Conservation (phyloP, 35 echinoderm and acorn worm species). For the Ophioderma brevispina region DNA sequence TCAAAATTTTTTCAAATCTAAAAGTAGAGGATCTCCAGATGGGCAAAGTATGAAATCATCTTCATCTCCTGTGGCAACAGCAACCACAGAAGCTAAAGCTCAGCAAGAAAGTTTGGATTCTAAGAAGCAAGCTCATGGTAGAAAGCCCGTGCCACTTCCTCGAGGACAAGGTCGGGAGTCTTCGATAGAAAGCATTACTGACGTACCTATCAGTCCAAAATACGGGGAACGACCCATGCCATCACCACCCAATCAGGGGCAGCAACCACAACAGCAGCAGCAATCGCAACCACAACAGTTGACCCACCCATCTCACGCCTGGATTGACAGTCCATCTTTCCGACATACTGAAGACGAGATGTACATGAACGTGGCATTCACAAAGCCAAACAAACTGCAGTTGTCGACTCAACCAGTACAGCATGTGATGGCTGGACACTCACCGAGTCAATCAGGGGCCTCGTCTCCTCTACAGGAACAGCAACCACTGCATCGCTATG, state of each 20-base stretch:
- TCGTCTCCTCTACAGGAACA: neutral
- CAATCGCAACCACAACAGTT: neutral
- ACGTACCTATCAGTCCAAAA: constrained; percentile 17
- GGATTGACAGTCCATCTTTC: neutral
- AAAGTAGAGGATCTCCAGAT: constrained; percentile 44
- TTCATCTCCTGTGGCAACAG: neutral
- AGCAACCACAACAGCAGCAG: neutral
- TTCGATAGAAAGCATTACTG: constrained; percentile 30
- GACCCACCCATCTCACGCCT: neutral
- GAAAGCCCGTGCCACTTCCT: constrained; percentile 55
- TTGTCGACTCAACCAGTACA: neutral
- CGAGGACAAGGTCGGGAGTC: constrained; percentile 31
- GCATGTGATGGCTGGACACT: neutral
- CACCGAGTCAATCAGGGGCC: neutral
- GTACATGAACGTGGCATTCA: constrained; percentile 66
- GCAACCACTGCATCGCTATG: constrained; percentile 47
- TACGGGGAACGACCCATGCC: constrained; percentile 40
- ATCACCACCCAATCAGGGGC: constrained; percentile 32
- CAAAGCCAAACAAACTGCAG: constrained; percentile 22
- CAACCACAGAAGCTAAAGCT: neutral
- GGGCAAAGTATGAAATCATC: constrained; percentile 5
- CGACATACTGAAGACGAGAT: constrained; percentile 49
- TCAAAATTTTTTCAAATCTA: constrained; percentile 8
- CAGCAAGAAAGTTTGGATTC: neutral
- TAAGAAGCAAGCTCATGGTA: neutral